Base-by-base conservation (phyloP, 2,113 vertebrate genomes). In the Agapornis roseicollis region DNA sequence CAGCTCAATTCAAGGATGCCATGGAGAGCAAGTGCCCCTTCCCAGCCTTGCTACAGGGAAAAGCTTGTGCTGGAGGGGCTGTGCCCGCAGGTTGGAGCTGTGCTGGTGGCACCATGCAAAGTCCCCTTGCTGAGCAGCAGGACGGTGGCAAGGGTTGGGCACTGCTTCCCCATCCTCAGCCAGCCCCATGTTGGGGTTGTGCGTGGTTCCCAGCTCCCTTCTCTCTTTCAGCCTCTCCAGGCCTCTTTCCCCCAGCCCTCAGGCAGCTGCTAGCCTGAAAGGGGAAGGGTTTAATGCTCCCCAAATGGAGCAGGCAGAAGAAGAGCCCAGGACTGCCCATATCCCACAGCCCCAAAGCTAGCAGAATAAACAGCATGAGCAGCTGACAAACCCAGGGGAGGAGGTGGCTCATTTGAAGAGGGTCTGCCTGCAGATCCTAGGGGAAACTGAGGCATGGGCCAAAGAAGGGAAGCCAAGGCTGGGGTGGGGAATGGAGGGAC, bases 361-460 rank as follows among this genome's bases (percentile, higher is more conserved):
- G 52, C 47, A 82, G 44, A 95, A 95, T 97, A 95, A 97, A 97
- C 44, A 47, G 33, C 0, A 0, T 9, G 27, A 93, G 80, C 65
- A 74, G 86, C 80, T 92, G 77, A 39, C 55, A 84, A 84, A 46
- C 19, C 35, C 2, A 1, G 2, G 0, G 41, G 31, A 80, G 31
- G 10, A 7, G 33, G 63, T 29, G 41, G n/a, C 52, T 81, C 14
- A 1, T 74, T 25, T 47, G 17, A 42, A 33, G 49, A 46, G 9
- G 24, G 42, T 49, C 49, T 56, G 17, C 13, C 20, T 14, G 71
- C 69, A 50, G 22, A 55, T 46, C 65, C 42, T 0, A 20, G 41
- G 58, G 46, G 80, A 76, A 39, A n/a, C n/a, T n/a, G n/a, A n/a
- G n/a, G n/a, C n/a, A n/a, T n/a, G n/a, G n/a, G n/a, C n/a, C n/a